These are phyloP conservation scores for Allobates femoralis DNA, from an alignment of 2,797 vertebrate genomes.

Conservation along the genomic window DNA sequence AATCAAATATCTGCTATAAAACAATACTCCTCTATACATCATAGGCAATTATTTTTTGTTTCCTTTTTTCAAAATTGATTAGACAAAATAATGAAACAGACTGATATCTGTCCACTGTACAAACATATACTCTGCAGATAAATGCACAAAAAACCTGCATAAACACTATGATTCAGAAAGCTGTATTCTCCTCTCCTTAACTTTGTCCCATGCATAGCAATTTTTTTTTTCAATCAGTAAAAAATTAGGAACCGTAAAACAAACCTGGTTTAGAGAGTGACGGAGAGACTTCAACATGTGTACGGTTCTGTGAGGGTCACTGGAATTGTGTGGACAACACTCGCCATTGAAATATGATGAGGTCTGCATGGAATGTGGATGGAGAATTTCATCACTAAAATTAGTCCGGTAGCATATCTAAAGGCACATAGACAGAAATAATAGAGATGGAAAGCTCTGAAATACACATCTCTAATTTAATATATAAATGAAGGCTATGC, in stretches of 20 bases:
- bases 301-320: slow-evolving; percentile 24
- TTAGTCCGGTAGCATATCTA: slow-evolving; percentile 41
- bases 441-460: slow-evolving; percentile 27
- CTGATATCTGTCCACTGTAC: no score
- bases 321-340: slow-evolving; percentile 37
- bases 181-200: neutral
- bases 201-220: neutral
- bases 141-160: no score
- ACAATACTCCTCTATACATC: no score
- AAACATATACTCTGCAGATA: no score
- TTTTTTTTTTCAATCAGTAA: neutral
- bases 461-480: neutral
- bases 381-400: slow-evolving; percentile 59
- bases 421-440: slow-evolving; percentile 44
- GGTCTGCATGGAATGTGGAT: slow-evolving; percentile 48
- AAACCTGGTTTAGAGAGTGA: slow-evolving; percentile 16
- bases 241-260: neutral
- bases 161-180: neutral
- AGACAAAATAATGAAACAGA: no score
- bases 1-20: no score
- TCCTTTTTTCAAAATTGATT: no score
- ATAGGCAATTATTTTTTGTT: no score
- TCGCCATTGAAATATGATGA: slow-evolving; percentile 56
- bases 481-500: neutral
- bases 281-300: slow-evolving; percentile 34